phyloP scores from a whole-genome alignment of 2,888 invertebrate genomes.

The Tenthredo amoena region DNA sequence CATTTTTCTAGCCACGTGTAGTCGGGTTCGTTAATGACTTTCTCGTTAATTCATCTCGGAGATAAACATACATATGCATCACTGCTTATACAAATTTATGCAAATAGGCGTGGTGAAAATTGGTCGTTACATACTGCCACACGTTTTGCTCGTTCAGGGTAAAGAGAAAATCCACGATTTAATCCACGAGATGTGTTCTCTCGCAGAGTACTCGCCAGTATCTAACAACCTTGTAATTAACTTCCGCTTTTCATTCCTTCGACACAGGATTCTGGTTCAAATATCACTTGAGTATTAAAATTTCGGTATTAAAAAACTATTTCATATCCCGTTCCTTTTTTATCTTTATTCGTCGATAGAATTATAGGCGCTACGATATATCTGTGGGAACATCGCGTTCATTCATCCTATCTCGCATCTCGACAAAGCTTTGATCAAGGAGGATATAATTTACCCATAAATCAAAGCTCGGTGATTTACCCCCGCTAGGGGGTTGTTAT shows the following conservation, averaged over 20 bases:
- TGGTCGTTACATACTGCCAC: conserved; percentile 13
- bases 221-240: not conserved
- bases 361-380: not conserved
- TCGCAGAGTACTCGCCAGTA: not conserved
- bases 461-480: not conserved
- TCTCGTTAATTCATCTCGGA: conserved; percentile 7
- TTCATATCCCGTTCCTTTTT: not conserved
- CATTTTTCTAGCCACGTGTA: not conserved
- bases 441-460: conserved; percentile 25
- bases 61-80: conserved; percentile 65
- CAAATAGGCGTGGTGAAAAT: conserved; percentile 58
- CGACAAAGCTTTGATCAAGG: not conserved
- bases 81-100: conserved; percentile 65
- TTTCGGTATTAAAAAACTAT: not conserved
- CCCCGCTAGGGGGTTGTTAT: not conserved
- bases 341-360: not conserved
- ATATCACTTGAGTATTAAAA: not conserved
- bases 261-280: not conserved
- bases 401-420: not conserved
- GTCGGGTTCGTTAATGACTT: not conserved
- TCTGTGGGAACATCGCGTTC: not conserved
- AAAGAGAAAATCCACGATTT: conserved; percentile 23
- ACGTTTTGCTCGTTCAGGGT: not conserved
- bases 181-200: not conserved
- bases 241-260: not conserved